phyloP scores from a whole-genome alignment of 2,888 invertebrate species.

The Cenopis cana region DNA sequence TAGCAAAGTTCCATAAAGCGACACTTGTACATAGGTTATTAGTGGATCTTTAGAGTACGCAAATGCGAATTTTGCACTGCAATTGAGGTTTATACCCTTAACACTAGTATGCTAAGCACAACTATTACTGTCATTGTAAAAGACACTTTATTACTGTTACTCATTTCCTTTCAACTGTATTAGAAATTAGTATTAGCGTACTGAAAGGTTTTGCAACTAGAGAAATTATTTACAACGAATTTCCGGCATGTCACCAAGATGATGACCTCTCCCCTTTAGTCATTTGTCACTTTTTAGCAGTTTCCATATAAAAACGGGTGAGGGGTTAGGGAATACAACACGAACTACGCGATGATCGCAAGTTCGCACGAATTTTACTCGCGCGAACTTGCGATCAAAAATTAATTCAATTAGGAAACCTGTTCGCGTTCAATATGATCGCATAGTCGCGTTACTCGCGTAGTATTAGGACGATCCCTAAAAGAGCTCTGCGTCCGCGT shows the following conservation, averaged over 20 bases:
- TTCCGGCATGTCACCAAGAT: neutral
- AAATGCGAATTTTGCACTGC: neutral
- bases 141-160: conserved; percentile 13
- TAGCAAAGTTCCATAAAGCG: neutral
- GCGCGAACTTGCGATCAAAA: too few relatives aligned
- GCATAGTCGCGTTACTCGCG: too few relatives aligned
- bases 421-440: too few relatives aligned
- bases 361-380: too few relatives aligned
- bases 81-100: conserved; percentile 17
- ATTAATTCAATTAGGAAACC: too few relatives aligned
- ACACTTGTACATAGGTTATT: neutral
- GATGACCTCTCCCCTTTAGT: too few relatives aligned
- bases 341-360: too few relatives aligned
- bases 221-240: neutral
- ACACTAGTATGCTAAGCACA: conserved; percentile 7
- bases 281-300: too few relatives aligned
- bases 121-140: conserved; percentile 14
- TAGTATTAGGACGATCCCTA: too few relatives aligned
- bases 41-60: neutral
- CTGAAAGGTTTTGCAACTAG: conserved; percentile 4
- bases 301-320: too few relatives aligned
- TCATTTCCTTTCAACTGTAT: neutral
- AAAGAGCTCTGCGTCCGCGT: too few relatives aligned
- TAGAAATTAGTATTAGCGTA: neutral
- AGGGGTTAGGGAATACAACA: too few relatives aligned